phyloP scores from a whole-genome alignment of 2,797 vertebrate species.

The Sarcophilus harrisii region DNA sequence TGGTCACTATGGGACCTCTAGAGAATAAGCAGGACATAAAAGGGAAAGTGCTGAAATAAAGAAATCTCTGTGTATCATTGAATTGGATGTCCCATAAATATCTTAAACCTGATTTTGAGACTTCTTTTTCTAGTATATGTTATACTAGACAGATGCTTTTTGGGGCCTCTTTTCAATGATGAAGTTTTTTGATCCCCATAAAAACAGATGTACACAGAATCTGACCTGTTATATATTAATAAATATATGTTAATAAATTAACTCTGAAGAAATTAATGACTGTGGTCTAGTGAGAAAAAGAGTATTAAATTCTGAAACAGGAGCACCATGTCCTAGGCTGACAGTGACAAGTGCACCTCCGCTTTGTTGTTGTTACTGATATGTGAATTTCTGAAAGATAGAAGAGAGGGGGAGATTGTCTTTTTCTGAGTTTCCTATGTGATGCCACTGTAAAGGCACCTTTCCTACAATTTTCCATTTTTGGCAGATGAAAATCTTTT shows the following conservation, averaged over 20 bases:
- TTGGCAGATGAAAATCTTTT: constrained; percentile 44
- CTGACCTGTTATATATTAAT: too few relatives aligned
- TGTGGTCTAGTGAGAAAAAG: background rate
- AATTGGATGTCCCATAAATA: background rate
- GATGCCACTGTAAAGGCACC: background rate
- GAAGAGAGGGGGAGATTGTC: background rate
- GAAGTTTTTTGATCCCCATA: background rate
- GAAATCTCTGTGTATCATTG: background rate
- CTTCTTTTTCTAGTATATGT: background rate
- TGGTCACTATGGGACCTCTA: background rate
- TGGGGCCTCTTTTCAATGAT: background rate
- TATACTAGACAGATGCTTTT: background rate
- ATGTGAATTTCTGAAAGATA: background rate
- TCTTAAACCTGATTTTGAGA: background rate
- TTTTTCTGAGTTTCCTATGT: background rate
- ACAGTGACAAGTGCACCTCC: background rate
- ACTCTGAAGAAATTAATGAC: background rate
- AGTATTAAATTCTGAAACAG: background rate
- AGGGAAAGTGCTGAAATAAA: constrained; percentile 56
- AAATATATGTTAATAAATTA: background rate
- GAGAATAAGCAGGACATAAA: background rate
- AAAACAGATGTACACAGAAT: background rate
- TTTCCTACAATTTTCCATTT: constrained; percentile 6
- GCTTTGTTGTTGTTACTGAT: background rate
- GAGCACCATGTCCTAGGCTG: background rate